Evolutionary conservation across 2,113 vertebrate genomes (phyloP), one percentile per base, ranked within the genome.

Genomic region (Dasyprocta punctata): DNA sequence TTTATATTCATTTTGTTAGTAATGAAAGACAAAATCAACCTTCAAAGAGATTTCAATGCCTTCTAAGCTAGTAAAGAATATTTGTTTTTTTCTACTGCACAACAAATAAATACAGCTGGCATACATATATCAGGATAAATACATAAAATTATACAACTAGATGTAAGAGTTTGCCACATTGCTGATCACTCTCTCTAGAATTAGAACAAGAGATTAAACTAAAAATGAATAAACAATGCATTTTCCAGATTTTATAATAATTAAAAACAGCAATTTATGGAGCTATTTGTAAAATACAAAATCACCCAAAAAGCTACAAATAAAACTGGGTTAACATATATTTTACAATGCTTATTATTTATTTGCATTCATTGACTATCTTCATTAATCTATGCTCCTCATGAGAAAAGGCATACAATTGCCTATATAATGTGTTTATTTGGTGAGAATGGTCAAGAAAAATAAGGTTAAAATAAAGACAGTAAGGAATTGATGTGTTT

Each of bases 141-240:
- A 47, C 22, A 92, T 89, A 58, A 67, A 65, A 92, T 89, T 93
- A 90, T 54, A 83, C 84, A 94, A 88, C 73, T 8, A 28, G 80
- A 85, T 10, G 82, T 96, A 94, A 54, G 85, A 93, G 93, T 86
- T 92, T 89, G 10, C n/a, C 63, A 91, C 26, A 85, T 94, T 96
- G 97, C 90, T 94, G 38, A 60, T 56, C 28, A 86, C 5, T 33
- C 28, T 60, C 92, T 11, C 17, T 12, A 83, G 14, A 96, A 93
- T 97, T 90, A 82, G 26, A 82, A 81, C 1, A 92, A 88, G 19
- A 12, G 49, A 33, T 63, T 88, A 94, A 95, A 90, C 20, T 92
- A 17, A 88, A 96, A 97, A 61, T 98, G 36, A 97, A 10, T 89
- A 95, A 81, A 82, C 2, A 30, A 82, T 7, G 60, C 47, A 67